Base-by-base conservation (phyloP, 2,888 invertebrate species). In the Pollenia griseotomentosa region DNA sequence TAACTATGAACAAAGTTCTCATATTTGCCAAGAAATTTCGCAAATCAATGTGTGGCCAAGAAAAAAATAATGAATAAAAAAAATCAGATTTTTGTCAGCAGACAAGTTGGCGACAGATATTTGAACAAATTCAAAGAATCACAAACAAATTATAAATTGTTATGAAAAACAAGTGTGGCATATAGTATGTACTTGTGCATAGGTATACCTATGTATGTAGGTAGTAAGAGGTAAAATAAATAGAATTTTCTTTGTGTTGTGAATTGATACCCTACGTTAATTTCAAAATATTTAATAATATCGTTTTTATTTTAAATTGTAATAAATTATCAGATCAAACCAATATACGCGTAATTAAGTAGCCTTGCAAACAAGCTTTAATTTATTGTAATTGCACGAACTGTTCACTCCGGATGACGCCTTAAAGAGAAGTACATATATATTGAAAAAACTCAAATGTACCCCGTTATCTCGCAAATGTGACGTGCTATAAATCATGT, bases 81-180 rank as follows among this genome's bases (percentile, higher is more conserved):
- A 33, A 55, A 59, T 53, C 33, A 33, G 44, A 53, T 68, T 73
- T 81, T 73, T 86, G 66, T 86, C 74, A 82, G 82, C 78, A 86
- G 86, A 86, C 86, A 63, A 74, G 78, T 83, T 86, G 86, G 86
- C 86, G 86, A 86, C 85, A 44, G 6, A 63, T 68, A 63, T 81
- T 44, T 61, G 19, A 65, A 75, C 40, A 78, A 82, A 81, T 71
- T 70, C 40, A 33, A 78, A 75, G 68, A 71, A 77, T 57, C 40
- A 55, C 55, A 71, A 61, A 19, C 48, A 71, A 53, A 71, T 48
- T 63, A 65, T 42, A 75, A 70, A 73, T 73, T 78, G n/a, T 66
- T 73, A 66, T 59, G 16, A 57, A 57, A 74, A 78, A 63, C 33
- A 71, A 63, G 40, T 75, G 75, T 63, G 55, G 16, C 70, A 40